Percentiles rank a stretch among this genome's conserved stretches.
Conservation (phyloP, 2,113 vertebrate species). For the Perca schrenkii region DNA sequence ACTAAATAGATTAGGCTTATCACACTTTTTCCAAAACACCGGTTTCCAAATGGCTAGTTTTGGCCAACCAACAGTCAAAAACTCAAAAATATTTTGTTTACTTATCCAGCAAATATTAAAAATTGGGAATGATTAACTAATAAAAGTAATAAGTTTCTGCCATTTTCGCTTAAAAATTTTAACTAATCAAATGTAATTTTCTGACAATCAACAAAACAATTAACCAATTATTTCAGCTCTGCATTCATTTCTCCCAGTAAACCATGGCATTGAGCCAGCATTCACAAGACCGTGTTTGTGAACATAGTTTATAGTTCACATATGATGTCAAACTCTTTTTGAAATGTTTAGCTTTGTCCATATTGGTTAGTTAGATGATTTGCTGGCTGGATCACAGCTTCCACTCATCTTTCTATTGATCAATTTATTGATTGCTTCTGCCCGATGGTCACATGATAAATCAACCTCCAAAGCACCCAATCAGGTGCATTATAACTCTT, state of each 20-base stretch:
- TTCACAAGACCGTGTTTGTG: too few relatives aligned
- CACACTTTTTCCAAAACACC: too few relatives aligned
- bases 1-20: too few relatives aligned
- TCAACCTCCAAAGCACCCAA: not conserved
- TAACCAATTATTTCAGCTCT: too few relatives aligned
- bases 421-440: slow-evolving; percentile 16
- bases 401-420: slow-evolving; percentile 11
- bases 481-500: not conserved
- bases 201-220: too few relatives aligned
- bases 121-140: not conserved
- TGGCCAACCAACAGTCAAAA: not conserved
- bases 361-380: not conserved
- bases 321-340: not conserved
- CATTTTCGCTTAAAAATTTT: not conserved
- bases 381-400: not conserved
- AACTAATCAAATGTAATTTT: not conserved
- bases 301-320: not conserved
- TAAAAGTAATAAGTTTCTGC: not conserved
- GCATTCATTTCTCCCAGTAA: not conserved
- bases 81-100: not conserved
- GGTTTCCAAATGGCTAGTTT: too few relatives aligned
- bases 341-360: not conserved
- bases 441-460: not conserved
- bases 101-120: not conserved
- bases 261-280: not conserved